Conservation (phyloP, 2,113 vertebrate species). For the Bagarius yarrelli region DNA sequence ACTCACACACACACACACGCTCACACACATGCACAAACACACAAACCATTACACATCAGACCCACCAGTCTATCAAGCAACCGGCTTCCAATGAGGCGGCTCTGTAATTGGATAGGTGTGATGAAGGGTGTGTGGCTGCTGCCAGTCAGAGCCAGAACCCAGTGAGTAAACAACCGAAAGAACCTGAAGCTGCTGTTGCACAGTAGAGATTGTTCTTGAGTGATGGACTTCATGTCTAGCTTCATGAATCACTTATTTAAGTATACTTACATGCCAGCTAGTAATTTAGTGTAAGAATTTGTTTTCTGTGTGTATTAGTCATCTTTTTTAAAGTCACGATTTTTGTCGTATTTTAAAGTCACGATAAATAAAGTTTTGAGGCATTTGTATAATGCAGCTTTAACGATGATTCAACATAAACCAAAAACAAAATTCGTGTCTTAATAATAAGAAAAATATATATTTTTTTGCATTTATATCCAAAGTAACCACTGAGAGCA, state of each 20-base stretch:
- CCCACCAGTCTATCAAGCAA: conserved; percentile 29
- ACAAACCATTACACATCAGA: conserved; percentile 12
- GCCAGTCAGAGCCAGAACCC: conserved; percentile 14
- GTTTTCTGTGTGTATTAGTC: not conserved
- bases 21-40: conserved; percentile 5
- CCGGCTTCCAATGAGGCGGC: conserved; percentile 33
- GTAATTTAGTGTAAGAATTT: not conserved
- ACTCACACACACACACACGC: conserved; percentile 36
- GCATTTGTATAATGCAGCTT: not conserved
- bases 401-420: not conserved
- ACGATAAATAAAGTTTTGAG: not conserved
- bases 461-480: not conserved
- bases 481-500: not conserved
- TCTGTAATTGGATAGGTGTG: conserved; percentile 44
- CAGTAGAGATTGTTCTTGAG: not conserved
- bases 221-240: not conserved
- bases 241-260: not conserved
- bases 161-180: conserved; percentile 27
- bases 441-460: not conserved
- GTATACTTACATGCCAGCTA: conserved; percentile 1
- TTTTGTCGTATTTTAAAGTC: conserved; percentile 5
- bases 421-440: not conserved
- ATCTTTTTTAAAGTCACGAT: not conserved
- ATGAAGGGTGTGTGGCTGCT: conserved; percentile 23
- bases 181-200: not conserved